These are phyloP conservation scores for Folsomia candida DNA, from an alignment of 2,888 invertebrate genomes.

Conservation along the genomic window DNA sequence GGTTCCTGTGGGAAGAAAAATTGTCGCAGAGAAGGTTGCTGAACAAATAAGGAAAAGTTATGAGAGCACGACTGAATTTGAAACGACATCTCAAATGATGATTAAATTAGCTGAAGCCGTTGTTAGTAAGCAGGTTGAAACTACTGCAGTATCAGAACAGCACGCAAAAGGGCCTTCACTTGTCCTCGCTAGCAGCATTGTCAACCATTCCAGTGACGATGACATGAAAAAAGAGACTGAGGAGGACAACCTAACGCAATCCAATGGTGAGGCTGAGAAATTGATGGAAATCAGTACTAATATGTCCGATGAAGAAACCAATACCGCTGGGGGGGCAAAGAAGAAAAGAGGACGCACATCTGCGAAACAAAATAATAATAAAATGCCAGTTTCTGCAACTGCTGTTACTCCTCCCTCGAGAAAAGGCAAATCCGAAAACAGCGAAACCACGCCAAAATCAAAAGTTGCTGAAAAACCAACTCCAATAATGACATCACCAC, in stretches of 20 bases:
- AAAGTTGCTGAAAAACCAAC: background rate
- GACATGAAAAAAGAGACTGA: background rate
- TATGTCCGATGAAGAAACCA: background rate
- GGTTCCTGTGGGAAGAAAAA: conserved; percentile 6
- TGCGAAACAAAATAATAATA: background rate
- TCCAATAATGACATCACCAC: background rate
- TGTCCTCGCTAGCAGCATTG: conserved; percentile 1
- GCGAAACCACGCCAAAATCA: background rate
- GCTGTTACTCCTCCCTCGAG: background rate
- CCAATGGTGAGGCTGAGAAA: background rate
- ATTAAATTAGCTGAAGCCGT: conserved; percentile 4
- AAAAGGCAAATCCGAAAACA: background rate
- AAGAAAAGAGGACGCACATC: background rate
- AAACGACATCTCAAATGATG: conserved; percentile 7
- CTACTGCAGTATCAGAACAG: background rate
- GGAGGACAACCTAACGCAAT: background rate
- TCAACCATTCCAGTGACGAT: background rate
- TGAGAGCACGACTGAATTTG: conserved; percentile 20
- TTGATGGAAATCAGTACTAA: background rate
- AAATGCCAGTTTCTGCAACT: background rate
- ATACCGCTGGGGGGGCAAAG: background rate
- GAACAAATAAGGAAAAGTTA: conserved; percentile 24
- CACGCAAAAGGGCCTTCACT: background rate
- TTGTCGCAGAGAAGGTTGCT: conserved; percentile 24
- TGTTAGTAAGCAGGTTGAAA: background rate